Base-by-base conservation (phyloP, 2,797 vertebrate species). In the Adrianichthys oophorus region DNA sequence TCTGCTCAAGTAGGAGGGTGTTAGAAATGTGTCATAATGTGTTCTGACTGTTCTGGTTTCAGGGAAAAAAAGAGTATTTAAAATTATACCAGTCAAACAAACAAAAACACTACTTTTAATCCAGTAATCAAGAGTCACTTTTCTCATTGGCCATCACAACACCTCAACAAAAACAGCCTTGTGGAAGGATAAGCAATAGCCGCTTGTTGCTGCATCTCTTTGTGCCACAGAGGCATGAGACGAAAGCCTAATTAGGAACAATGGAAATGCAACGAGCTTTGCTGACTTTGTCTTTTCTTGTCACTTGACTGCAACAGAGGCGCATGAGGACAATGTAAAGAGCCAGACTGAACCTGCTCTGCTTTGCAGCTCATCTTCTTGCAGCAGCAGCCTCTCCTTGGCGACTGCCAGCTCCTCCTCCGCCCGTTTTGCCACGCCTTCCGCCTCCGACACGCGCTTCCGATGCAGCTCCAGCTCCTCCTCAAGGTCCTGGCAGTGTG, bases 371-470 rank as follows among this genome's bases (percentile, higher is more conserved):
- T 92, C 92, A 52, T 93, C 90, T 56, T 93, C 94, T 85, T 94
- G 92, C 62, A 93, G 85, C 61, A 90, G 80, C 56, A 93, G 85
- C 71, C 92, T 90, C 78, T 95, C 93, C 78, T 95, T 96, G 59
- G 93, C 92, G 24, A 93, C 80, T 1, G 86, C 83, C 15, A 96
- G 82, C 90, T 95, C 93, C 84, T 96, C 93, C 74, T 94, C 91
- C 0, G 91, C 88, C 51, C 91, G 92, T 66, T 92, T 92, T 0
- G 91, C 90, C 17, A 82, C 79, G 19, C 65, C 85, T 82, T 96
- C 94, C 4, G 93, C 91, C 74, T 93, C 90, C 0, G 88, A 76
- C 59, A 94, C 92, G 37, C 93, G 88, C 69, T 86, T 90, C 7
- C 92, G 87, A 17, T 91, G 91, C 74, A 90, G 58, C 80, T 91